Base-by-base conservation (phyloP, 2,888 invertebrate genomes). In the Frankliniella intonsa region DNA sequence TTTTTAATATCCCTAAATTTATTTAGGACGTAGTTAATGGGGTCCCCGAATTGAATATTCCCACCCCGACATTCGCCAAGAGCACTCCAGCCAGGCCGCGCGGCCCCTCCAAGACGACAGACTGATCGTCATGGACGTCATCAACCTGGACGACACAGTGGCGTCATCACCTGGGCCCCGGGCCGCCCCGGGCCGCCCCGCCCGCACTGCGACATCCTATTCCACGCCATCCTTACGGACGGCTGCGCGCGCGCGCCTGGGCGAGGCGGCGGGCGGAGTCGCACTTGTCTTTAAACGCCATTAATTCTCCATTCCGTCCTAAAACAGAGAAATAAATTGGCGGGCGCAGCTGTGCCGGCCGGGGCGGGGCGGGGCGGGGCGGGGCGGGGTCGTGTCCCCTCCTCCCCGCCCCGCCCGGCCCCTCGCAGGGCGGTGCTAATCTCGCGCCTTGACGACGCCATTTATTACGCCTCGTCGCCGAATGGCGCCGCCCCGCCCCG, bases 301-400 rank as follows among this genome's bases (percentile, higher is more conserved):
- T 76, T 76, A 76, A 76, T 76, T 25, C 69, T 76, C 69, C 22
- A 76, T 76, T 25, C 69, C 25, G 69, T 25, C 69, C 69, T 76
- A 25, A 76, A 76, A 76, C 69, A 22, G 69, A 76, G 69, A 76
- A 25, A 76, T 76, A 76, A 76, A 76, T 25, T 76, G 69, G 69
- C 69, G 69, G 69, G 12, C 69, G 69, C 69, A 76, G 69, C 69
- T 76, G 69, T 25, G 22, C 25, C 69, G 69, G 51, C 51, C 51
- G 51, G 51, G 62, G 62, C 62, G 12, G 62, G 62, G 62, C 62
- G 0, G 62, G 62, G 62, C 38, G 17, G 14, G 62, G 62, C 62
- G 7, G 62, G 11, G 62, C 69, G 12, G 38, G 69, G 69, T 76
- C 69, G 69, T 76, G 38, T 38, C 38, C 38, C 38, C 38, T 2